Conservation (phyloP, 2,113 vertebrate genomes). For the Peromyscus californicus region DNA sequence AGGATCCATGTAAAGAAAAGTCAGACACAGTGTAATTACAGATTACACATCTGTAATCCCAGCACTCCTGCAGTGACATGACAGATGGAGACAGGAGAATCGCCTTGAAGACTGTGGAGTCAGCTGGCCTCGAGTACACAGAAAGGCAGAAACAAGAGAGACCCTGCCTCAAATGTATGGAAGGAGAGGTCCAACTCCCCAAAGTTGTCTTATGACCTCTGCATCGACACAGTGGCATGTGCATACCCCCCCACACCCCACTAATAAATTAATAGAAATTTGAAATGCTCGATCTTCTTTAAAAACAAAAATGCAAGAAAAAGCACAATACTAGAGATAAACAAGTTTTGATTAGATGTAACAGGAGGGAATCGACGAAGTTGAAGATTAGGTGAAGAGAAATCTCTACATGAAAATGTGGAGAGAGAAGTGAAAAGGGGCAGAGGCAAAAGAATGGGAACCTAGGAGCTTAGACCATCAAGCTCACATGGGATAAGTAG, state of each 20-base stretch:
- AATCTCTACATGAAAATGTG: background rate
- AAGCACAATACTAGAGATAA: background rate
- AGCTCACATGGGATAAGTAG: background rate
- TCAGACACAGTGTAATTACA: background rate
- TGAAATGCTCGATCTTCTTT: background rate
- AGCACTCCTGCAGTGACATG: background rate
- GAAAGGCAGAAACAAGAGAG: background rate
- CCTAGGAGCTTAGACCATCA: background rate
- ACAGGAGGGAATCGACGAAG: background rate
- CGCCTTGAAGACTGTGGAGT: background rate
- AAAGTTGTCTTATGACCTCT: background rate
- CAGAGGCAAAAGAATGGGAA: background rate
- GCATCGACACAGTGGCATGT: background rate
- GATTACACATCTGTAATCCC: no score
- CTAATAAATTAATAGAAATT: background rate
- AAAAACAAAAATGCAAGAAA: background rate
- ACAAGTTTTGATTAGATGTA: conserved; percentile 3
- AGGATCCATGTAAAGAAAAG: background rate
- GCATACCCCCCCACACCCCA: background rate
- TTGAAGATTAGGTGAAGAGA: background rate
- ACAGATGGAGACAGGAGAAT: background rate
- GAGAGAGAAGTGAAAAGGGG: no score
- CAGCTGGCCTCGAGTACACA: background rate
- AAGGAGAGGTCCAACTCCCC: background rate
- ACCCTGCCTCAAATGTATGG: background rate